phyloP scores from a whole-genome alignment of 2,797 vertebrate species.

The Darevskia nairensis region DNA sequence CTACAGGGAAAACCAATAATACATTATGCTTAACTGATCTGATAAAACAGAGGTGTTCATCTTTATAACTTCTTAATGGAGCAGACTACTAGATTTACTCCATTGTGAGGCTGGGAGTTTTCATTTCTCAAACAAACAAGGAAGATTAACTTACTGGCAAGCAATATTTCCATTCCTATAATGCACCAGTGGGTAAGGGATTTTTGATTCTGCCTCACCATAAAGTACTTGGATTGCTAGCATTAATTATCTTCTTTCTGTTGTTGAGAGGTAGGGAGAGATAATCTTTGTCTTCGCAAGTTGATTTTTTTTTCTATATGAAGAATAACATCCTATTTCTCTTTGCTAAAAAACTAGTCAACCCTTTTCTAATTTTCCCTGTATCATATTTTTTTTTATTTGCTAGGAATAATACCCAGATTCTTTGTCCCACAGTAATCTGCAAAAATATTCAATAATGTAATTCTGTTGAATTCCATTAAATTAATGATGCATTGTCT shows the following conservation, averaged over 20 bases:
- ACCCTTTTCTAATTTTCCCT: neutral
- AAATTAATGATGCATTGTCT: neutral
- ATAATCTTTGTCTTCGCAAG: neutral
- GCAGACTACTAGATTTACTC: neutral
- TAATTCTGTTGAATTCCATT: neutral
- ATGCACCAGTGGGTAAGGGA: neutral
- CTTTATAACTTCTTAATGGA: neutral
- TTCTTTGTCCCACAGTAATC: neutral
- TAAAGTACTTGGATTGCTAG: neutral
- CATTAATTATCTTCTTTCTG: neutral
- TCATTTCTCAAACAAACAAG: neutral
- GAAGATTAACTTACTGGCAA: neutral
- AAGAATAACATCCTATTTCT: neutral
- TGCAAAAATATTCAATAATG: neutral
- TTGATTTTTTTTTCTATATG: neutral
- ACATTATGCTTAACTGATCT: neutral
- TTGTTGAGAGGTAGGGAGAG: neutral
- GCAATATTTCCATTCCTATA: neutral
- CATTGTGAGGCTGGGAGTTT: neutral
- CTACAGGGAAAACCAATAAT: neutral
- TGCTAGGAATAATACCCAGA: neutral
- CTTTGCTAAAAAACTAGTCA: neutral
- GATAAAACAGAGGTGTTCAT: neutral
- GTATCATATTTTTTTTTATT: neutral
- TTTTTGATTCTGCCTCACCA: neutral